These are phyloP conservation scores for Danio tinwini DNA, from an alignment of 2,797 vertebrate genomes.

Conservation along the genomic window DNA sequence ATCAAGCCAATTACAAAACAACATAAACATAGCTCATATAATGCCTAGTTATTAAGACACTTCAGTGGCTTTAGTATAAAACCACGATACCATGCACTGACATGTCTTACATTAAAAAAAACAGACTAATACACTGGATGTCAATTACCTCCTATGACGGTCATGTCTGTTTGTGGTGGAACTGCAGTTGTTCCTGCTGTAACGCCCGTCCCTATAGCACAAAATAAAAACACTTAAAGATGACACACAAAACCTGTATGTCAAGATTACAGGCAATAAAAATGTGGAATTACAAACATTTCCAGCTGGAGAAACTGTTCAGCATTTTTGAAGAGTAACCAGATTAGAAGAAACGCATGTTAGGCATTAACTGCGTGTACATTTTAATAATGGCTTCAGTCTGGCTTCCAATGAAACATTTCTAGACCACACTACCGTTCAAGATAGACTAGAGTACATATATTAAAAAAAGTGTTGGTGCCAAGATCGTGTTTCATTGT, in stretches of 20 bases:
- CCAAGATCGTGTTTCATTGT: slow-evolving; percentile 1
- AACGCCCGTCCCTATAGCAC: slow-evolving; percentile 61
- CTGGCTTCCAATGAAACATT: neutral
- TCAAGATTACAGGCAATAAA: slow-evolving; percentile 10
- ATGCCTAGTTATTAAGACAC: neutral
- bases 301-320: slow-evolving; percentile 42
- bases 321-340: slow-evolving; percentile 64
- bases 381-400: neutral
- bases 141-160: slow-evolving; percentile 72
- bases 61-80: neutral
- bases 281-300: slow-evolving; percentile 56
- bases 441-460: neutral
- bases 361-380: neutral
- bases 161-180: neutral
- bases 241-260: slow-evolving; percentile 11
- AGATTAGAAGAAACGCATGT: slow-evolving; percentile 60
- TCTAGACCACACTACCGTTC: neutral
- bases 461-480: neutral
- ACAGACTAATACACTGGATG: neutral
- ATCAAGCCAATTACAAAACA: no score
- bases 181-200: slow-evolving; percentile 27
- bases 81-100: neutral
- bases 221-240: slow-evolving; percentile 42
- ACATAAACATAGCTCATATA: neutral
- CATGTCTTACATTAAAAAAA: neutral